phyloP scores from a whole-genome alignment of 2,888 invertebrate genomes.

The Drosophila subquinaria region DNA sequence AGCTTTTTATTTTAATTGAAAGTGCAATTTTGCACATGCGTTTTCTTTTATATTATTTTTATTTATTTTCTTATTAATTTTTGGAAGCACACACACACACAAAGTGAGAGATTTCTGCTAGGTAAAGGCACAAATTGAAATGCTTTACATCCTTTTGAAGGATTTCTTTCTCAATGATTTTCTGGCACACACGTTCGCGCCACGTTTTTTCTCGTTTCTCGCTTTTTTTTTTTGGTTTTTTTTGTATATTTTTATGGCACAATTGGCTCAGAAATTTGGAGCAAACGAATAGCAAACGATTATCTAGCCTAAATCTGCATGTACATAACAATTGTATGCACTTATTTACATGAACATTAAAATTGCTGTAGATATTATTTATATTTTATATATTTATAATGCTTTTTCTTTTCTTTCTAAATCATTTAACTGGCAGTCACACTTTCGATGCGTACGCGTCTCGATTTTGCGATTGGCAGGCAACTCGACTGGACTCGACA shows the following conservation, averaged over 20 bases:
- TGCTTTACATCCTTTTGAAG: constrained; percentile 76
- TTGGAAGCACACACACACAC: constrained; percentile 36
- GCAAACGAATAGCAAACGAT: constrained; percentile 19
- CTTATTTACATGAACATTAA: constrained; percentile 17
- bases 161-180: constrained; percentile 60
- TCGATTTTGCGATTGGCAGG: constrained; percentile 34
- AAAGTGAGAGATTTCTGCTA: constrained; percentile 11
- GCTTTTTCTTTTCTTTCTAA: constrained; percentile 1
- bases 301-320: constrained; percentile 15
- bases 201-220: constrained; percentile 45
- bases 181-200: constrained; percentile 68
- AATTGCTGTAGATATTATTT: constrained; percentile 5
- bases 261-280: constrained; percentile 22
- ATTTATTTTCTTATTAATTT: constrained; percentile 10
- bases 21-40: constrained; percentile 55
- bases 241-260: constrained; percentile 13
- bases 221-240: neutral
- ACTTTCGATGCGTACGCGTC: constrained; percentile 74
- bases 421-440: constrained; percentile 34
- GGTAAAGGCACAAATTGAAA: constrained; percentile 72
- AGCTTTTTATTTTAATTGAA: constrained; percentile 36
- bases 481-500: constrained; percentile 46
- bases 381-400: neutral
- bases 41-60: constrained; percentile 3
- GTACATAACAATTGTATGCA: constrained; percentile 17